Conservation (phyloP, 2,888 invertebrate genomes). For the Lissonota sp. region DNA sequence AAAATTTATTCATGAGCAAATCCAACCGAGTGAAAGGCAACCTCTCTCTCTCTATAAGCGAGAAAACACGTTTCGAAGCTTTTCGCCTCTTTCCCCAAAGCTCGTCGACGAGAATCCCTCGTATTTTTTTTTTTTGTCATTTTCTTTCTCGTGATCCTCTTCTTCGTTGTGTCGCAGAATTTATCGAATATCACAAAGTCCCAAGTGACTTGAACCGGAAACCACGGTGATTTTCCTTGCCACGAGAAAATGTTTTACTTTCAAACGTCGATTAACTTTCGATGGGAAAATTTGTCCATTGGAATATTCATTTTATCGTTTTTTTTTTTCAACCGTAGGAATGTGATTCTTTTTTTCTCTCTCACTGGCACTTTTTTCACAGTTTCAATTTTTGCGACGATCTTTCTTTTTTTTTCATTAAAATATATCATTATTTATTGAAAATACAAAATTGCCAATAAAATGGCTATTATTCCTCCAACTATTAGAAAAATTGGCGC, state of each 20-base stretch:
- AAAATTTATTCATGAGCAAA: conserved; percentile 58
- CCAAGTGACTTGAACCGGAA: no score
- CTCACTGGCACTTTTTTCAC: background rate
- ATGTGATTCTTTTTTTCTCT: conserved; percentile 2
- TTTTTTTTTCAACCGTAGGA: background rate
- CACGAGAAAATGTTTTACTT: no score
- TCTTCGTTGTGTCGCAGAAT: conserved; percentile 1
- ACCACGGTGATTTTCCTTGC: no score
- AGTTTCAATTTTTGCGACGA: background rate
- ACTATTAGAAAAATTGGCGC: conserved; percentile 66
- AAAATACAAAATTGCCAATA: conserved; percentile 67
- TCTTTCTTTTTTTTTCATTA: background rate
- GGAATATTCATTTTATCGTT: background rate
- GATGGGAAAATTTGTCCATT: no score
- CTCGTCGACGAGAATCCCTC: background rate
- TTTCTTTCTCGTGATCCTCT: background rate
- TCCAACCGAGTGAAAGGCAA: conserved; percentile 20
- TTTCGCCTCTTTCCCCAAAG: conserved; percentile 25
- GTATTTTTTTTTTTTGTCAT: background rate
- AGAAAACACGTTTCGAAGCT: conserved; percentile 39
- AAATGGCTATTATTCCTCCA: conserved; percentile 64
- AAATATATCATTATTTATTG: conserved; percentile 39
- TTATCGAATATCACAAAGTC: no score
- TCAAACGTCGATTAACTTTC: no score
- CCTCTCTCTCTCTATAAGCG: conserved; percentile 24